Evolutionary conservation across 2,888 invertebrate species (phyloP).

Genomic region (Heteromurus nitidus): DNA sequence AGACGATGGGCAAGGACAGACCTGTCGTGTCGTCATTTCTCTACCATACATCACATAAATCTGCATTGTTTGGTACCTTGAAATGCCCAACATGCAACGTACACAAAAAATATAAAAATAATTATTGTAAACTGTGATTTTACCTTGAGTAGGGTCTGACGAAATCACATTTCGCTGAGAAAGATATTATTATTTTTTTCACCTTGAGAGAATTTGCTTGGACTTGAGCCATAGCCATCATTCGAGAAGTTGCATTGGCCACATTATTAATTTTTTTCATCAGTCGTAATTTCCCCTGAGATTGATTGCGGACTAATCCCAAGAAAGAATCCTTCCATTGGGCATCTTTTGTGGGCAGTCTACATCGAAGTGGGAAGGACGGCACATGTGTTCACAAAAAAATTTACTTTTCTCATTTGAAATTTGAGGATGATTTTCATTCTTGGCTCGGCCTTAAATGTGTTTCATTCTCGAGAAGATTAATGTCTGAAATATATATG

Average conservation of each 20-base stretch:
- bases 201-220: no score
- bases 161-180: no score
- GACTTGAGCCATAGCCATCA: no score
- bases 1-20: not conserved
- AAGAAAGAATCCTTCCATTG: not conserved
- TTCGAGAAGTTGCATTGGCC: no score
- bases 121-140: not conserved
- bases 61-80: constrained; percentile 1
- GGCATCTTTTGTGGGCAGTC: constrained; percentile 15
- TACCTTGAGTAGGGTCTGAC: constrained; percentile 31
- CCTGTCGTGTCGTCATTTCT: not conserved
- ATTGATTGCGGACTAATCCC: not conserved
- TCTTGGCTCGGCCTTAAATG: constrained; percentile 18
- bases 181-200: no score
- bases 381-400: not conserved
- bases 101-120: no score
- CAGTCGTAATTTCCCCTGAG: not conserved
- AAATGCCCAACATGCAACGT: constrained; percentile 11
- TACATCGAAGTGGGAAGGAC: constrained; percentile 22
- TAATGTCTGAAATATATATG: not conserved
- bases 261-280: no score
- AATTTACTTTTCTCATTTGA: not conserved
- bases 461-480: constrained; percentile 20
- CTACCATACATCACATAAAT: no score
- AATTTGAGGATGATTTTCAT: no score